Conservation (phyloP, 2,888 invertebrate species). For the Sesamia inferens region DNA sequence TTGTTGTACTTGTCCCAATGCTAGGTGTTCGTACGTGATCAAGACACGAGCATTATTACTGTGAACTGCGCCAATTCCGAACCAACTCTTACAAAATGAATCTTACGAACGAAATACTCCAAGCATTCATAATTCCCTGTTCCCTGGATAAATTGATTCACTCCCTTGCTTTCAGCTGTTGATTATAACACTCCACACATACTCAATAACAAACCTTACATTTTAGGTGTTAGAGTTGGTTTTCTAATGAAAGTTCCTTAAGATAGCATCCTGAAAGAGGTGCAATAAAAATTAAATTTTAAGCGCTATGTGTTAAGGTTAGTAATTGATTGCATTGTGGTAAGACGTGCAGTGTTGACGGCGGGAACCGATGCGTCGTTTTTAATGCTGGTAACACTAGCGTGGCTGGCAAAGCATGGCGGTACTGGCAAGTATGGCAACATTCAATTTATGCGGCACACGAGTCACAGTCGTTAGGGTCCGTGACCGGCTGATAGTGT, state of each 20-base stretch:
- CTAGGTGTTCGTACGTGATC: slow-evolving; percentile 1
- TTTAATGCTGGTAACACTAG: slow-evolving; percentile 65
- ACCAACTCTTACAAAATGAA: slow-evolving; percentile 57
- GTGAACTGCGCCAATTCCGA: slow-evolving; percentile 27
- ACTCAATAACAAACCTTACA: slow-evolving; percentile 42
- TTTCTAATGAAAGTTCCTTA: slow-evolving; percentile 15
- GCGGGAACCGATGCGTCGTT: slow-evolving; percentile 61
- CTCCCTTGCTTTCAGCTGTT: slow-evolving; percentile 70
- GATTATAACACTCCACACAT: slow-evolving; percentile 55
- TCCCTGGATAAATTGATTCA: slow-evolving; percentile 76
- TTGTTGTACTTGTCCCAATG: no score
- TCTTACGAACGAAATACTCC: slow-evolving; percentile 58
- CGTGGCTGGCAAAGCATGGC: slow-evolving; percentile 6
- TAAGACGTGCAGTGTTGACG: slow-evolving; percentile 67
- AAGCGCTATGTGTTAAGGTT: slow-evolving; percentile 35
- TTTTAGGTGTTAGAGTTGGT: slow-evolving; percentile 27
- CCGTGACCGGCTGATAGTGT: slow-evolving; percentile 24
- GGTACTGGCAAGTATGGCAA: slow-evolving; percentile 35
- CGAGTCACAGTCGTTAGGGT: slow-evolving; percentile 39
- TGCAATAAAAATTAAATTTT: slow-evolving; percentile 57
- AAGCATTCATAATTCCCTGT: slow-evolving; percentile 65
- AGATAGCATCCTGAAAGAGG: slow-evolving; percentile 45
- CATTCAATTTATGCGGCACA: slow-evolving; percentile 61
- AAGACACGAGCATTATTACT: slow-evolving; percentile 15
- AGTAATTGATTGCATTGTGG: slow-evolving; percentile 43